Evolutionary conservation across 1,140 invertebrate genomes (phyloP), one percentile per base, ranked within the genome.

Genomic region (Drosophila baimaii): DNA sequence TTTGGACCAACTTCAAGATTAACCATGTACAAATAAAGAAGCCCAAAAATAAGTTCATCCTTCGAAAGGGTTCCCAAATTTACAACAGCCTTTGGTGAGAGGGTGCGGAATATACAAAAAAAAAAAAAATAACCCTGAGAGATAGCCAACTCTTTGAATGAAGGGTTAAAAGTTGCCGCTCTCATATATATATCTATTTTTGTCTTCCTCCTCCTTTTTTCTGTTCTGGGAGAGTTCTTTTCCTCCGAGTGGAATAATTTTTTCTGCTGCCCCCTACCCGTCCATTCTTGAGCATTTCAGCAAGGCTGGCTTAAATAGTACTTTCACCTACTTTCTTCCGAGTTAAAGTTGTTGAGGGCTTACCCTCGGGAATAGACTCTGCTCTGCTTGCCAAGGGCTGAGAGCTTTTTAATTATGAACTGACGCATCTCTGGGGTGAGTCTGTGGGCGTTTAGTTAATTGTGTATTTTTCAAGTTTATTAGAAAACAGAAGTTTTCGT

Each of bases 241-340:
- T 29, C 43, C 43, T 19, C 13, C 27, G 33, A 77, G 79, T 54
- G 46, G 41, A 41, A 66, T 52, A 46, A 43, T 61, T 57, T 61
- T 71, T 66, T 43, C 29, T 47, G 21, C 27, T 21, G 27, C 17
- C 8, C 41, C 51, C 17, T 33, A 39, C 51, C 19, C 27, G 49
- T 15, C 49, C 7, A 19, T 70, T 75, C 46, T 51, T 69, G 13
- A 73, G 43, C 44, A 79, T 54, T 80, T 83, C 75, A 56, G 78
- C 77, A 35, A 52, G 59, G 69, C 69, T 88, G 79, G 79, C 73
- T 88, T 88, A 88, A 89, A 83, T 74, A 88, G 83, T 79, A 77
- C 72, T 88, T 72, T 81, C 74, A 79, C 84, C 82, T 79, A 74
- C 82, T 79, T 86, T 80, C 63, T 77, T 57, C 55, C 31, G 17